Evolutionary conservation across 2,888 invertebrate species (phyloP).

Genomic region (Reticulitermes lucifugus): DNA sequence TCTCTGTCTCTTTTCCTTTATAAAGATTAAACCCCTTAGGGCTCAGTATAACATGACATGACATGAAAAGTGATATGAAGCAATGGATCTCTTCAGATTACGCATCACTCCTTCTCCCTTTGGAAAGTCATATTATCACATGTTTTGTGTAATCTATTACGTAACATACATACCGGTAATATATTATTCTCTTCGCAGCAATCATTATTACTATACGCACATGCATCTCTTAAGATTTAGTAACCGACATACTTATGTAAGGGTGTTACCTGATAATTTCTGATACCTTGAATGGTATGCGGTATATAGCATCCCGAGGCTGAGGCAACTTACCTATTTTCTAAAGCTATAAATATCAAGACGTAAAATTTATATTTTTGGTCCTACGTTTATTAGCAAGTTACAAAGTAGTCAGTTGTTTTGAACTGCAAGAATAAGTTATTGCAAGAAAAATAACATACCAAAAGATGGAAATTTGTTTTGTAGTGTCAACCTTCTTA

Average conservation of each 20-base stretch:
- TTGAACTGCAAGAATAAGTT: too few species aligned
- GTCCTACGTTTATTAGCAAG: not conserved
- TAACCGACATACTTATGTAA: not conserved
- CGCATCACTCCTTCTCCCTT: not conserved
- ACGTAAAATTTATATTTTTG: not conserved
- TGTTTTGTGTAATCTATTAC: not conserved
- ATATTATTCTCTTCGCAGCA: not conserved
- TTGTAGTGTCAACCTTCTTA: too few species aligned
- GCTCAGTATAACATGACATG: not conserved
- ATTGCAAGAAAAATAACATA: too few species aligned
- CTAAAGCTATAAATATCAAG: not conserved
- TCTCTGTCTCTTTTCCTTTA: not conserved
- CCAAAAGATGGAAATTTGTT: too few species aligned
- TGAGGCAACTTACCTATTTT: not conserved
- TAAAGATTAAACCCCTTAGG: not conserved
- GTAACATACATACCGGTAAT: not conserved
- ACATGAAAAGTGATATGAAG: not conserved
- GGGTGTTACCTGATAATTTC: not conserved
- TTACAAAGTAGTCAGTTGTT: not conserved
- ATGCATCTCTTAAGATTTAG: not conserved
- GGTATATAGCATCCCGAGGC: not conserved
- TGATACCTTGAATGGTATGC: conserved; percentile 5
- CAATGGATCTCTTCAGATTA: not conserved
- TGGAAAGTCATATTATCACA: not conserved
- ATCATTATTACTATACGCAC: not conserved